Percentiles rank a stretch among this genome's conserved stretches.
Evolutionary conservation across 2,888 invertebrate genomes (phyloP).

Genomic region (Drosophila eohydei): DNA sequence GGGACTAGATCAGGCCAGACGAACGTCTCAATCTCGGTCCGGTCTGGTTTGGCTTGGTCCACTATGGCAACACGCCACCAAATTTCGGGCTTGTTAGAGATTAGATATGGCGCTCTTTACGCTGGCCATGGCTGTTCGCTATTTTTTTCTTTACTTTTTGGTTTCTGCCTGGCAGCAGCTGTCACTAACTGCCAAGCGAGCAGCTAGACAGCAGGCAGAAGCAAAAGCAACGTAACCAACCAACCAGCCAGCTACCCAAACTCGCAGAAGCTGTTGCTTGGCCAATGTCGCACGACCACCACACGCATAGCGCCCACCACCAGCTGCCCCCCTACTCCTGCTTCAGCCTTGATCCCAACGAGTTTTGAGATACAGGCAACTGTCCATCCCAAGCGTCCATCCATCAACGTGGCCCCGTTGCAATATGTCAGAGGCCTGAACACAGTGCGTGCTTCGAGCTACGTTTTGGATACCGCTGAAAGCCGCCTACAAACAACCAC

Average conservation of each 20-base stretch:
- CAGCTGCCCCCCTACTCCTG: neutral
- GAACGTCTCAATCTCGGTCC: conserved; percentile 25
- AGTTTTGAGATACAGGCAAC: conserved; percentile 45
- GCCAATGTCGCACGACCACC: conserved; percentile 10
- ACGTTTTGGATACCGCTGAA: conserved; percentile 7
- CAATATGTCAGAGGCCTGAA: conserved; percentile 66
- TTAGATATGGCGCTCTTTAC: conserved; percentile 52
- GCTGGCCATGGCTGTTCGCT: conserved; percentile 5
- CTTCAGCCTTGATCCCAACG: neutral
- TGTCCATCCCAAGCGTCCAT: conserved; percentile 67
- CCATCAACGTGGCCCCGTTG: conserved; percentile 66
- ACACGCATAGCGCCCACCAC: conserved; percentile 19
- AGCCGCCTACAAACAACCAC: neutral
- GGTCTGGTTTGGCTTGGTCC: conserved; percentile 6
- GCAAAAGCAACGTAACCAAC: conserved; percentile 29
- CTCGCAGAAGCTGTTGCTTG: conserved; percentile 23
- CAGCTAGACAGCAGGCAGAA: conserved; percentile 28
- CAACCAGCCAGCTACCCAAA: conserved; percentile 29
- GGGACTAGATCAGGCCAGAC: conserved; percentile 4
- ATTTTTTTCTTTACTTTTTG: conserved; percentile 22
- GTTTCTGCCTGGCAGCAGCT: conserved; percentile 56
- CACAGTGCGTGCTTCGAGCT: conserved; percentile 30
- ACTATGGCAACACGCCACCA: neutral
- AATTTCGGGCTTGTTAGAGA: conserved; percentile 39
- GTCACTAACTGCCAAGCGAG: conserved; percentile 73